Conservation (phyloP, 2,797 vertebrate genomes). For the Rhabdophis nuchalis region DNA sequence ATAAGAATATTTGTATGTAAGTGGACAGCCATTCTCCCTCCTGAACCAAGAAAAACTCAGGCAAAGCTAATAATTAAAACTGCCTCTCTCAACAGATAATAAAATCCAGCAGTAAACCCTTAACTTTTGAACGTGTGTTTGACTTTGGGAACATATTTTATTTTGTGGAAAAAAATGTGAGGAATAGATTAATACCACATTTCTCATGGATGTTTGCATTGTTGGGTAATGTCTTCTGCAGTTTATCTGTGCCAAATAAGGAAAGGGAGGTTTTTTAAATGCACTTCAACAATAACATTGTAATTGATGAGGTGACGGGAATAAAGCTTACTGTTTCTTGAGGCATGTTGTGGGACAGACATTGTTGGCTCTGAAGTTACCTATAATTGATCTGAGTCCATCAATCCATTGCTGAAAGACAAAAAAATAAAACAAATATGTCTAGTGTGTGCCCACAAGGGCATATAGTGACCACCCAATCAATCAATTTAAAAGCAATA, state of each 20-base stretch:
- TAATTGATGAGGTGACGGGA: conserved; percentile 1
- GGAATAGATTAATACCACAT: conserved; percentile 14
- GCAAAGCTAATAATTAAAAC: conserved; percentile 33
- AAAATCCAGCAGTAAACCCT: conserved; percentile 21
- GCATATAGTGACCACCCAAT: background rate
- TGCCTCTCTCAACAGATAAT: conserved; percentile 23
- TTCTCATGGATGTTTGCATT: conserved; percentile 6
- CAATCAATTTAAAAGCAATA: background rate
- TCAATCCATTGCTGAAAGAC: conserved; percentile 94
- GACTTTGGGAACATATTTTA: conserved; percentile 20
- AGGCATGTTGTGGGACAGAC: conserved; percentile 99
- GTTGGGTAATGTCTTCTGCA: background rate
- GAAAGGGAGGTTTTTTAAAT: background rate
- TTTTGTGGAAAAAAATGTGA: conserved; percentile 22
- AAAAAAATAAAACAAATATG: background rate
- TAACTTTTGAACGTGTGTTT: background rate
- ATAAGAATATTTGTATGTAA: background rate
- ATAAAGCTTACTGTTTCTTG: conserved; percentile 92
- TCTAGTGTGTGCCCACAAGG: background rate
- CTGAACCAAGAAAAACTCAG: conserved; percentile 28
- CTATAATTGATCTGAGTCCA: conserved; percentile 91
- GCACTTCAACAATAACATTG: conserved; percentile 10
- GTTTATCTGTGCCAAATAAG: background rate
- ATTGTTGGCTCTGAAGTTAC: conserved; percentile 98
- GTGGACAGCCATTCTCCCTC: background rate